Evolutionary conservation across 2,888 invertebrate species (phyloP), one percentile per base, ranked within the genome.

Genomic region (Plebejus argus): DNA sequence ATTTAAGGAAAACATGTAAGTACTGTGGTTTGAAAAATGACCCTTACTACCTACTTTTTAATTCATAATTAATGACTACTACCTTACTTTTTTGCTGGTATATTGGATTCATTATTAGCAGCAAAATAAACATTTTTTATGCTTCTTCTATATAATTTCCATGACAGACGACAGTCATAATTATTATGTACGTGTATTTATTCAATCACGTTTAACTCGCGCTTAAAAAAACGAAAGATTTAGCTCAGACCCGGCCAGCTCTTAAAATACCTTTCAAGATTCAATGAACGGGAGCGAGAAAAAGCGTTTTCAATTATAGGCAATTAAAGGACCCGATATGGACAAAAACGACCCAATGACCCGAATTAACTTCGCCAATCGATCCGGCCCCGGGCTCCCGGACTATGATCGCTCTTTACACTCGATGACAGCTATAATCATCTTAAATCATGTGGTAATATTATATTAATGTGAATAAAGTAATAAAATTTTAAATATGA

Each of bases 341-440:
- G 74, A 74, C 74, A 74, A 74, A 53, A 74, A 74, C 74, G 49
- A 10, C 53, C 49, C 49, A 53, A 53, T 74, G 74, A 53, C 74
- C 28, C 49, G 49, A 74, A 74, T 53, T 74, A 74, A 28, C 74
- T 74, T 74, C 53, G 49, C 49, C 49, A 74, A 74, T 74, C 72
- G 72, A 45, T 72, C 15, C 45, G 71, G 49, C 49, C 74, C 74
- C 49, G 23, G 23, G 53, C 49, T 45, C 53, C 23, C 74, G 5
- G 53, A 23, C 49, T 28, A 23, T 28, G 53, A 53, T 45, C 72
- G 20, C 72, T 35, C 39, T 45, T 20, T 2, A 45, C 45, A 45
- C 20, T 72, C 71, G 20, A 45, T 39, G 45, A 28, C 28, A 28
- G 20, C 28, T 15, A 28, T 66, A 61, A 61, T 61, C 8, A 61